These are phyloP conservation scores for Pogonomyrmex barbatus DNA, from an alignment of 1,140 invertebrate species.

Conservation along the genomic window DNA sequence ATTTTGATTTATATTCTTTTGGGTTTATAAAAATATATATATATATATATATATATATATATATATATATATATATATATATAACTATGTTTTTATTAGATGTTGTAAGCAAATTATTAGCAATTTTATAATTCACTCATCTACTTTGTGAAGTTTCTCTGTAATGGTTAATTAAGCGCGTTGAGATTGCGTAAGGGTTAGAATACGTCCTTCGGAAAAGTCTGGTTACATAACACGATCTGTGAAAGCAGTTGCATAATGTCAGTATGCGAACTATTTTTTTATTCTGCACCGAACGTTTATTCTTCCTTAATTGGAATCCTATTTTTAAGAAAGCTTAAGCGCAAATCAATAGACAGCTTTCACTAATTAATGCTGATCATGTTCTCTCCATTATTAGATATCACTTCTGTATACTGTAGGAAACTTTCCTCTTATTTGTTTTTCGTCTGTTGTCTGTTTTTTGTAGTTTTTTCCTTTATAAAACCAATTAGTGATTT, in stretches of 20 bases:
- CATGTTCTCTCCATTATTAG: conserved; percentile 54
- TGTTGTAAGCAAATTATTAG: not conserved
- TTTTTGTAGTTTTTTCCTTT: not conserved
- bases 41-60: not conserved
- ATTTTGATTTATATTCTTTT: not conserved
- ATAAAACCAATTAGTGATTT: conserved; percentile 48
- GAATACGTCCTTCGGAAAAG: not conserved
- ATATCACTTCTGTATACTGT: not conserved
- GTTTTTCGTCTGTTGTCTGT: not conserved
- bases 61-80: not conserved
- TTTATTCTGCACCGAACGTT: not conserved
- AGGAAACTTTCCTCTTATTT: too few relatives aligned
- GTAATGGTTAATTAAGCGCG: not conserved
- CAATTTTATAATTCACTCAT: not conserved
- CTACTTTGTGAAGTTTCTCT: not conserved
- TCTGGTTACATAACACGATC: not conserved
- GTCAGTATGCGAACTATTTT: not conserved
- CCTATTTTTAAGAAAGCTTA: conserved; percentile 31
- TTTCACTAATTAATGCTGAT: conserved; percentile 57
- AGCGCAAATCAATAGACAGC: not conserved
- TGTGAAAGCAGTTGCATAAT: not conserved
- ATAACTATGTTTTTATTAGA: not conserved
- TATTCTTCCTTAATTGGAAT: conserved; percentile 39
- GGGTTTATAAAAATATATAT: not conserved
- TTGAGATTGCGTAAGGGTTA: not conserved